Base-by-base conservation (phyloP, 1,140 invertebrate genomes). In the Drosophila setifemur region DNA sequence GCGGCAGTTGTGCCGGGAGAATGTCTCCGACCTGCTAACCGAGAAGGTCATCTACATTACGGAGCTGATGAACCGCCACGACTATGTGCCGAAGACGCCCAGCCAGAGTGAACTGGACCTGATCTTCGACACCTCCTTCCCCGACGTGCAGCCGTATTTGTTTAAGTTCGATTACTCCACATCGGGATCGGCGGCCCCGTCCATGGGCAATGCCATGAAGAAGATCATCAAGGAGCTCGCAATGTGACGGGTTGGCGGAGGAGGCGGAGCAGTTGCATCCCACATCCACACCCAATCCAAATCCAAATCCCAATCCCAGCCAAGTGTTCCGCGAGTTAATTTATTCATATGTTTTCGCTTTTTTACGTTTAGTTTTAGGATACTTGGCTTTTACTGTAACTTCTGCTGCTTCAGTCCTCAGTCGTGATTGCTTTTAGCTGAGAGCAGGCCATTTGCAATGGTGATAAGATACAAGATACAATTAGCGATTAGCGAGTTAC, bases 41-140 rank as follows among this genome's bases (percentile, higher is more conserved):
- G 98, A 99, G 68, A 98, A 98, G 90, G 95, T 99, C 12, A 92
- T 98, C 25, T 96, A 97, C 77, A 97, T 99, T 76, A 96, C 97
- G 0, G 97, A 98, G 90, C 94, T 97, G 2, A 98, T 99, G 94
- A 98, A 99, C 90, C 93, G 96, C 31, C 96, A 98, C 90, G 97
- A 99, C 82, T 99, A 98, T 91, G 93, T 98, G 28, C 98, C 98
- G 2, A 98, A 98, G 91, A 97, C 98, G 93, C 98, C 98, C 40
- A 96, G 94, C 87, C 95, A 97, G 87, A 95, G 95, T 6, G 97
- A 99, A 89, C 92, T 98, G 37, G 97, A 98, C 91, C 92, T 97
- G 39, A 95, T 99, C 54, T 99, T 99, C 90, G 98, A 99, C 90
- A 98, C 97, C 1, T 94, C 94, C 7, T 98, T 95, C 91, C 91